A percentile compares a stretch with the other conserved stretches of the same genome.
Conservation (phyloP, 2,888 invertebrate genomes). For the Coronaproctus castanopsis region DNA sequence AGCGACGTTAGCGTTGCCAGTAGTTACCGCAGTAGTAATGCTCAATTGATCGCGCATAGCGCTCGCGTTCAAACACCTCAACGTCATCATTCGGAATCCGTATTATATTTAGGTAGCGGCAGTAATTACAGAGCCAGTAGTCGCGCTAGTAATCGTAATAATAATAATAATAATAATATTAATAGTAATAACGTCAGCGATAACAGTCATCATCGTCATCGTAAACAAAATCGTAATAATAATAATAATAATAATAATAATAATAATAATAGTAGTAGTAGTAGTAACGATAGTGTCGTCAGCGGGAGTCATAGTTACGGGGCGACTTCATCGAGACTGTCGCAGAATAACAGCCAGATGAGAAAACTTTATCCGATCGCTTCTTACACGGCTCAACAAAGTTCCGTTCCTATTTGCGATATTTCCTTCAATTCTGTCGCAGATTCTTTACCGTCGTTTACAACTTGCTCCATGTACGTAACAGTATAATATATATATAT, state of each 20-base stretch:
- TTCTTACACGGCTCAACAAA: conserved; percentile 39
- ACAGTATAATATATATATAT: no score
- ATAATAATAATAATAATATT: no score
- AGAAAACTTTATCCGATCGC: conserved; percentile 46
- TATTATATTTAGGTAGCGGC: conserved; percentile 34
- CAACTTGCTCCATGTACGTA: conserved; percentile 14
- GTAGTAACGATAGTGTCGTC: not conserved
- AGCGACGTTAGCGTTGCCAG: conserved; percentile 18
- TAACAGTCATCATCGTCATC: not conserved
- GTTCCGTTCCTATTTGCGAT: not conserved
- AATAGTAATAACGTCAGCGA: not conserved
- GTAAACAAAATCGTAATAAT: not conserved
- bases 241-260: conserved; percentile 24
- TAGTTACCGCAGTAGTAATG: conserved; percentile 20
- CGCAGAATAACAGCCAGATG: conserved; percentile 32
- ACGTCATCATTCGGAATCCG: conserved; percentile 55
- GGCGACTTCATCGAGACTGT: not conserved
- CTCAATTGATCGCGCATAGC: conserved; percentile 51
- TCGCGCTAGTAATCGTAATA: conserved; percentile 4
- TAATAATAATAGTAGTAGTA: not conserved
- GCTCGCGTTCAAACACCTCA: conserved; percentile 56
- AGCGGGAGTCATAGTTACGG: not conserved
- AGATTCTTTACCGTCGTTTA: conserved; percentile 18
- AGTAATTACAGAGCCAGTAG: not conserved
- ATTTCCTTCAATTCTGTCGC: not conserved